Evolutionary conservation across 2,797 vertebrate species (phyloP).

Genomic region (Balearica regulorum): DNA sequence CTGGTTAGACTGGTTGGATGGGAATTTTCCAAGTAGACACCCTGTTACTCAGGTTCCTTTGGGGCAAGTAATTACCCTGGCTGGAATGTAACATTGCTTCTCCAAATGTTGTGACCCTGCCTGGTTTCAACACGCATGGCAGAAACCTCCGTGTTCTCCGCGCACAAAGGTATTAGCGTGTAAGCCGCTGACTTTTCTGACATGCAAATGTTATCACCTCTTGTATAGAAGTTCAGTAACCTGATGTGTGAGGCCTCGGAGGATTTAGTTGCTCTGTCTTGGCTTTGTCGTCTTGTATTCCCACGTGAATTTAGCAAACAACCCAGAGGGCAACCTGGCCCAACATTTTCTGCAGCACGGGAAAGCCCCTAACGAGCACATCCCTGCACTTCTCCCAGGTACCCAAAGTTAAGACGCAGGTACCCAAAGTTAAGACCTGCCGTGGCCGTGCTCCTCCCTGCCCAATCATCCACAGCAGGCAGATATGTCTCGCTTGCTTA

Average conservation of each 20-base stretch:
- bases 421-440: background rate
- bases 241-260: background rate
- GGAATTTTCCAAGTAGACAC: constrained; percentile 41
- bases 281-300: background rate
- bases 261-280: background rate
- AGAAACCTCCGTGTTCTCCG: background rate
- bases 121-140: background rate
- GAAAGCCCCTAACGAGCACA: background rate
- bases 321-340: background rate
- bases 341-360: rapidly evolving
- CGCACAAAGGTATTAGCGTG: background rate
- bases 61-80: background rate
- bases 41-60: constrained; percentile 35
- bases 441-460: rapidly evolving
- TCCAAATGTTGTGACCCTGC: background rate
- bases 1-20: constrained; percentile 40
- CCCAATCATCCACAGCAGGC: background rate
- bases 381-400: background rate
- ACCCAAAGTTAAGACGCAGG: background rate
- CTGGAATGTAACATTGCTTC: background rate
- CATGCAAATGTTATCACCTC: background rate
- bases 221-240: background rate
- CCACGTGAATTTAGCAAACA: background rate
- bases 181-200: background rate
- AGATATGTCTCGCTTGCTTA: background rate